phyloP scores from a whole-genome alignment of 2,888 invertebrate genomes.

The Brenthis daphne region DNA sequence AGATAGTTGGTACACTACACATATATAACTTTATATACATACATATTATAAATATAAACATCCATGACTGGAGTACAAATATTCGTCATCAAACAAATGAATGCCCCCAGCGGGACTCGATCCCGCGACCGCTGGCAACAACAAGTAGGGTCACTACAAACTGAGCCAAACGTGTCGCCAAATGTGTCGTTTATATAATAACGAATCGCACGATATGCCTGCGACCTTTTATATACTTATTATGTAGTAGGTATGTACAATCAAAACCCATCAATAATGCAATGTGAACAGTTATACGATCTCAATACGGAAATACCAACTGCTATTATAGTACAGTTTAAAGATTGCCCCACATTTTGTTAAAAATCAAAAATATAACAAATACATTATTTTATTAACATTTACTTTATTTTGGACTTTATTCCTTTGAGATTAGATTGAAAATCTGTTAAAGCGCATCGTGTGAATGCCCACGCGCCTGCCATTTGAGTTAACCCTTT shows the following conservation, averaged over 20 bases:
- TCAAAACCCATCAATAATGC: slow-evolving; percentile 18
- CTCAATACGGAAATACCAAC: slow-evolving; percentile 35
- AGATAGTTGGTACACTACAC: no score
- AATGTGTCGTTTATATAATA: no score
- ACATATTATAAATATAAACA: no score
- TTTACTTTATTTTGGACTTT: not conserved
- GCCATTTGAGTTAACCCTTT: slow-evolving; percentile 41
- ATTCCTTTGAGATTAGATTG: not conserved
- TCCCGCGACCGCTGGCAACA: no score
- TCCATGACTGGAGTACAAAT: no score
- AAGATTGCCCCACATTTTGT: not conserved
- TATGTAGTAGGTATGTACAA: not conserved
- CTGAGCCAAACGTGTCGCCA: no score
- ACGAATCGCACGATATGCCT: no score
- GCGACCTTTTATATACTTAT: no score
- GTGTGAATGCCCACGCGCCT: slow-evolving; percentile 28
- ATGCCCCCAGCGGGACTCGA: no score
- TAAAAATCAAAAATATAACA: slow-evolving; percentile 10
- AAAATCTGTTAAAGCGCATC: not conserved
- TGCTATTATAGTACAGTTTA: slow-evolving; percentile 5
- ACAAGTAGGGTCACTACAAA: no score
- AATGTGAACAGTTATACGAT: slow-evolving; percentile 27
- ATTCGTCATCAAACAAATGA: no score
- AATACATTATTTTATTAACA: not conserved
- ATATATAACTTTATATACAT: no score